phyloP scores from a whole-genome alignment of 2,113 vertebrate species.

The Sebastes schlegelii region DNA sequence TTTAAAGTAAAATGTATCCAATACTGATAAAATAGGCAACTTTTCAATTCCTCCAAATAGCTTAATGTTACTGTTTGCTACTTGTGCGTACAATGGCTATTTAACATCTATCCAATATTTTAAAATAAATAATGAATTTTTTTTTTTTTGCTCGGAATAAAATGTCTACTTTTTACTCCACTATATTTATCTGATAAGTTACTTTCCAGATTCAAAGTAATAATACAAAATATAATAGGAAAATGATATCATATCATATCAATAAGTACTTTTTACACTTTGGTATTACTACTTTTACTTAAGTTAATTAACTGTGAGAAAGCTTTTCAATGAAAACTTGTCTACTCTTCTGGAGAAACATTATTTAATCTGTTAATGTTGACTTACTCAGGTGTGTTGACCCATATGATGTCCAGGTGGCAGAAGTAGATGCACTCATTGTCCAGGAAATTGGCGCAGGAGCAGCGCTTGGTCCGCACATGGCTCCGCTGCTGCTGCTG shows the following conservation, averaged over 20 bases:
- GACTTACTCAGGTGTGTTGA: constrained; percentile 98
- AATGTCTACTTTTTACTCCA: neutral
- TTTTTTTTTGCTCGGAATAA: neutral
- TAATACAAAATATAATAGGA: too few species aligned
- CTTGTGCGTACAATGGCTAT: neutral
- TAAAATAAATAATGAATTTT: neutral
- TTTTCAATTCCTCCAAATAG: neutral
- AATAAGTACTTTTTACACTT: neutral
- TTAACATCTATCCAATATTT: neutral
- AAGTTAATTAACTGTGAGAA: too few species aligned
- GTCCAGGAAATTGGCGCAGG: constrained; percentile 92
- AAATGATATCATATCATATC: too few species aligned
- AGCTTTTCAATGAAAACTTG: too few species aligned
- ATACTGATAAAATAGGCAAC: neutral
- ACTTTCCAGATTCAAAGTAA: too few species aligned
- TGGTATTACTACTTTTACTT: too few species aligned
- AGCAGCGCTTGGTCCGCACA: constrained; percentile 91
- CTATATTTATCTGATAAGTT: too few species aligned
- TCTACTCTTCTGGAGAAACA: neutral
- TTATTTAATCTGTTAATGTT: neutral
- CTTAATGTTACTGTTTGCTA: neutral
- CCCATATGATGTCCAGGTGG: constrained; percentile 99
- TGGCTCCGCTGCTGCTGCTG: constrained; percentile 62
- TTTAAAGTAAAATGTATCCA: neutral
- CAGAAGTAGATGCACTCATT: constrained; percentile 99